Conservation (phyloP, 1,140 invertebrate genomes). For the Anagrus nilaparvatae region DNA sequence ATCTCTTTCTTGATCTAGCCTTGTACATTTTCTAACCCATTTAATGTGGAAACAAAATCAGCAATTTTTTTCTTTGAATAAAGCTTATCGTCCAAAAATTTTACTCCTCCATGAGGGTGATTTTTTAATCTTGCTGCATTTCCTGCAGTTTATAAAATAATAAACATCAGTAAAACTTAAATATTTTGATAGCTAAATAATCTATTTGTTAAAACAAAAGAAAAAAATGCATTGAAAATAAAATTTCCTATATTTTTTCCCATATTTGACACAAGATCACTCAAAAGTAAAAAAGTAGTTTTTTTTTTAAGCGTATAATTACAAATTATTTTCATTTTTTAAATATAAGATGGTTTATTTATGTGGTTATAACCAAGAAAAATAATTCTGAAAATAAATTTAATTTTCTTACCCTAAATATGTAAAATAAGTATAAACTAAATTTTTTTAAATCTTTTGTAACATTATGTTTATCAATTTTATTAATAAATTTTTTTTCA, state of each 20-base stretch:
- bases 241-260: slow-evolving; percentile 76
- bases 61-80: slow-evolving; percentile 87
- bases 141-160: slow-evolving; percentile 85
- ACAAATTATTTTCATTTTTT: no score
- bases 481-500: slow-evolving; percentile 65
- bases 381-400: no score
- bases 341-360: no score
- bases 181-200: slow-evolving; percentile 64
- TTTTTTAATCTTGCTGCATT: slow-evolving; percentile 56
- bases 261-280: no score
- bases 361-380: no score
- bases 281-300: no score
- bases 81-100: slow-evolving; percentile 80
- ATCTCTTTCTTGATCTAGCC: slow-evolving; percentile 47
- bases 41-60: slow-evolving; percentile 70
- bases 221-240: slow-evolving; percentile 56
- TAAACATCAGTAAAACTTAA: slow-evolving; percentile 89
- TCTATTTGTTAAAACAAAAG: slow-evolving; percentile 54
- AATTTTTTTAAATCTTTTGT: slow-evolving; percentile 50
- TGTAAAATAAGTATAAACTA: no score
- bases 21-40: slow-evolving; percentile 65
- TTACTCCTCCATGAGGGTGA: slow-evolving; percentile 87
- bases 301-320: no score
- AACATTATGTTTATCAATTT: slow-evolving; percentile 85
- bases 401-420: no score